Conservation (phyloP, 1,140 invertebrate genomes). For the Listronotus bonariensis region DNA sequence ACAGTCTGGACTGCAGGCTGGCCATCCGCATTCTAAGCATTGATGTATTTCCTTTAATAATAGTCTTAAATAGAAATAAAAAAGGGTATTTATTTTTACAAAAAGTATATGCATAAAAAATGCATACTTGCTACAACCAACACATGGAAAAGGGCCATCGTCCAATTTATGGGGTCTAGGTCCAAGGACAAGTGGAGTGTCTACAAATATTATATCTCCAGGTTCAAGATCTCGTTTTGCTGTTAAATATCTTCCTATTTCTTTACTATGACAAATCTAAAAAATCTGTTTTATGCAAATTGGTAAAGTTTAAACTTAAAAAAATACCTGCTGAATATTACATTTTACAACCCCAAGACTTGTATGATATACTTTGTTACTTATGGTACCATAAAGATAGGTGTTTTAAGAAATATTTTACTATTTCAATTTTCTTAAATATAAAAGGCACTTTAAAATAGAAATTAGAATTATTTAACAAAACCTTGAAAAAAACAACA, state of each 20-base stretch:
- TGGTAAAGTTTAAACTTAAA: too few relatives aligned
- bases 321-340: too few relatives aligned
- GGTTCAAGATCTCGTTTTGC: slow-evolving; percentile 72
- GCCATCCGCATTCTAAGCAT: slow-evolving; percentile 66
- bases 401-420: too few relatives aligned
- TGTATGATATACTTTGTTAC: too few relatives aligned
- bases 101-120: not conserved
- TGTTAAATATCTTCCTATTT: slow-evolving; percentile 62
- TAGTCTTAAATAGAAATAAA: slow-evolving; percentile 8
- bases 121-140: slow-evolving; percentile 64
- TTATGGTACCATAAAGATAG: too few relatives aligned
- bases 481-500: too few relatives aligned
- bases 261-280: slow-evolving; percentile 52
- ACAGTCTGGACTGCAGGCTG: slow-evolving; percentile 67
- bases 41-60: slow-evolving; percentile 3
- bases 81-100: too few relatives aligned
- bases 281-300: too few relatives aligned
- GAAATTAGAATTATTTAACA: too few relatives aligned
- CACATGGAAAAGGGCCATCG: slow-evolving; percentile 53
- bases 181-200: slow-evolving; percentile 70
- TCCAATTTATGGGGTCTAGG: slow-evolving; percentile 62
- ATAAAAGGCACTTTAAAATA: too few relatives aligned
- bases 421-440: too few relatives aligned
- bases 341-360: too few relatives aligned
- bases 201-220: slow-evolving; percentile 75